Conservation (phyloP, 2,888 invertebrate genomes). For the Ophraella communa region DNA sequence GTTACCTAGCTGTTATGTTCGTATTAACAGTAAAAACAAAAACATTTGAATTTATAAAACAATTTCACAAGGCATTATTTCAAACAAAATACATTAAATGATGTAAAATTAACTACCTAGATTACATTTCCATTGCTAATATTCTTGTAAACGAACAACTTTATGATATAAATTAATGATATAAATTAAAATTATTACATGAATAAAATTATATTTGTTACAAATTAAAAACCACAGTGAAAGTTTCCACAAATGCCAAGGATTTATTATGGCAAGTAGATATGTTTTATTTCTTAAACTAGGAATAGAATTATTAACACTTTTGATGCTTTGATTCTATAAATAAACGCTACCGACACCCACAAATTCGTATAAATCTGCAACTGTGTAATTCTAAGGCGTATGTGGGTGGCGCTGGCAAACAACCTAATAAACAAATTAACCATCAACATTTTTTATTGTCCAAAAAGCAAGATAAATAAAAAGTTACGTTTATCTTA, state of each 20-base stretch:
- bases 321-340: conserved; percentile 39
- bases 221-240: neutral
- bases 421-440: conserved; percentile 42
- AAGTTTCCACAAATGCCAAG: neutral
- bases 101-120: too few species aligned
- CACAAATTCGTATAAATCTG: conserved; percentile 44
- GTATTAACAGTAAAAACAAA: too few species aligned
- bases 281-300: too few species aligned
- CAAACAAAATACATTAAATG: too few species aligned
- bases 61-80: too few species aligned
- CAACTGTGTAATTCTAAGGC: conserved; percentile 39
- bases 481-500: neutral
- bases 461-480: conserved; percentile 19
- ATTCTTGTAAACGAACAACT: too few species aligned
- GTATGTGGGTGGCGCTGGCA: conserved; percentile 38
- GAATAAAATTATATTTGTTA: too few species aligned
- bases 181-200: too few species aligned
- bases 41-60: too few species aligned
- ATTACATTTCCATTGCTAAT: too few species aligned
- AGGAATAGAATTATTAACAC: conserved; percentile 26
- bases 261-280: neutral
- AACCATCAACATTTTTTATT: conserved; percentile 38
- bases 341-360: conserved; percentile 43
- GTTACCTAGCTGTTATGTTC: too few species aligned
- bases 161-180: too few species aligned